A percentile compares a stretch with the other conserved stretches of the same genome.
Conservation (phyloP, 2,888 invertebrate species). For the Deroplatys truncata region DNA sequence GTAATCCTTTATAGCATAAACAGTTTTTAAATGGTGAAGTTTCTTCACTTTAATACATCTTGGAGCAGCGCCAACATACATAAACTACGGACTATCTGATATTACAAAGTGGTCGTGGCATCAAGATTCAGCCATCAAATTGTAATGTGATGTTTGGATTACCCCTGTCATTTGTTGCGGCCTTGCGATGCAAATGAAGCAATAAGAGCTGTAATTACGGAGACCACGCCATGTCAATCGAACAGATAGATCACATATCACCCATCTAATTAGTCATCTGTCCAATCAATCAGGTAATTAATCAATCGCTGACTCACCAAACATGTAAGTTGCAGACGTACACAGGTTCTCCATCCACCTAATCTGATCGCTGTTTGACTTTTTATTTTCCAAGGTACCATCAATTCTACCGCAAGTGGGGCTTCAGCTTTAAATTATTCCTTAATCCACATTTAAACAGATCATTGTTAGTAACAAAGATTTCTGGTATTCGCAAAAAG, state of each 20-base stretch:
- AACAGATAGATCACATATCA: slow-evolving; percentile 15
- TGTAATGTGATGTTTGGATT: not conserved
- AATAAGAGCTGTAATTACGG: not conserved
- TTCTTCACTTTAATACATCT: no score
- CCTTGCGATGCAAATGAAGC: not conserved
- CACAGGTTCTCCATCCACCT: not conserved
- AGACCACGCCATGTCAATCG: not conserved
- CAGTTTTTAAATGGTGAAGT: no score
- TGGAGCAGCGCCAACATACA: not conserved
- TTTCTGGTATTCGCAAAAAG: no score
- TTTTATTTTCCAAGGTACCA: not conserved
- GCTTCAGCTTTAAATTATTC: not conserved
- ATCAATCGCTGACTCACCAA: not conserved
- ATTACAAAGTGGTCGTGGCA: not conserved
- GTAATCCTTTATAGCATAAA: no score
- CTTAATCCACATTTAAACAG: no score
- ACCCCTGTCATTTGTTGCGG: not conserved
- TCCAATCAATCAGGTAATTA: slow-evolving; percentile 13
- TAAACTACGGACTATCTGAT: not conserved
- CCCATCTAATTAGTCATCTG: slow-evolving; percentile 7
- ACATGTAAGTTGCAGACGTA: not conserved
- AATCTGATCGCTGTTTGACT: not conserved
- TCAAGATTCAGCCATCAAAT: not conserved
- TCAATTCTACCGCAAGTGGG: not conserved
- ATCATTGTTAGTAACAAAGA: no score